Evolutionary conservation across 2,797 vertebrate genomes (phyloP), one percentile per base, ranked within the genome.

Genomic region (Ctenopoma multispine): DNA sequence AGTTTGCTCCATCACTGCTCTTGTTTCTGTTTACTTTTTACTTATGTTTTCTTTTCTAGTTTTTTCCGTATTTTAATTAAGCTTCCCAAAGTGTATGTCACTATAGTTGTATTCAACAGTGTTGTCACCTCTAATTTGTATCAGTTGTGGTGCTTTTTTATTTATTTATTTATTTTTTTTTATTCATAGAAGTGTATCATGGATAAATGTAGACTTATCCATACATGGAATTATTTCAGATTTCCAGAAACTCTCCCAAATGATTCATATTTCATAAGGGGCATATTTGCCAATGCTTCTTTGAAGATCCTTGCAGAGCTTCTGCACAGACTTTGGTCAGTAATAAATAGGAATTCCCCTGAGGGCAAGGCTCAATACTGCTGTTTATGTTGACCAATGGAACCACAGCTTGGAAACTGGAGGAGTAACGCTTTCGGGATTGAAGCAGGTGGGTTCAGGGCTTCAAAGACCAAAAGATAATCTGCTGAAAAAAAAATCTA

Each of bases 401-500:
- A 87, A 88, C 88, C 59, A 70, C 73, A 74, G 85, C 80, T 80
- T 77, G 82, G 75, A 92, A 89, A 91, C 80, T 62, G 40, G 85
- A 89, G 87, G 79, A 88, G 87, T 63, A 75, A 69, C 46, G 20
- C 83, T 82, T 83, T 63, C 63, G 76, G 84, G 85, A 91, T 91
- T 89, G 91, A 91, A 92, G 92, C 92, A 92, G 91, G 90, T 93
- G 92, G 92, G 87, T 92, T 93, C 86, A 89, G 77, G 86, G 90
- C 92, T 94, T 95, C 92, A 94, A 94, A 94, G 93, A 88, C 90
- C 84, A 79, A 84, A 87, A 83, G 77, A 86, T 94, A 95, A 95
- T 94, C 94, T 92, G 71, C 81, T 21, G 49, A 86, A 89, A 89
- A 34, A 31, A 60, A 88, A 89, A 89, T 84, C 84, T 89, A 86